Evolutionary conservation across 2,797 vertebrate species (phyloP), one percentile per base, ranked within the genome.

Genomic region (Caiman crocodilus): DNA sequence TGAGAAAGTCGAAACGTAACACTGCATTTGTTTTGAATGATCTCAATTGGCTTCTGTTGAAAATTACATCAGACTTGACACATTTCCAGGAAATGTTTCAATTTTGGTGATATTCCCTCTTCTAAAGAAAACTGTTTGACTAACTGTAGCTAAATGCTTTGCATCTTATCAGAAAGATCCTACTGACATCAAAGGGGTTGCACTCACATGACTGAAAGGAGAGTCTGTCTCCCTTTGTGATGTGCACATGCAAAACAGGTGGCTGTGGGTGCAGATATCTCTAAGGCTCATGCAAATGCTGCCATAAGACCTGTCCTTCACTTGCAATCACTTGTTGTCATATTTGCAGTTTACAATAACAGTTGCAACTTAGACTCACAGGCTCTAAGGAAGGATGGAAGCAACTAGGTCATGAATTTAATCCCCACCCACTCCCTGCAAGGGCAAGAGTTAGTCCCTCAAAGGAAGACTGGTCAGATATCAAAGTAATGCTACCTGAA

Each of bases 21-120:
- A 79, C 84, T 94, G 95, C 67, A 75, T 94, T 94, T 95, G 95
- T 96, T 93, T 91, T 92, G 91, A 95, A 60, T 83, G 64, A 90
- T 92, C 94, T 94, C 56, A 74, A 61, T 96, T 93, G 76, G 95
- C 94, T 90, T 75, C 76, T 82, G 94, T 89, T 77, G 30, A 89
- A 90, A 96, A 84, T 32, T 83, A 87, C 56, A 86, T 28, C 58
- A 87, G 92, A 84, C 9, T 60, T 89, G 91, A 94, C 95, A 96
- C 84, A 90, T 77, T 90, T 2, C 0, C 26, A 71, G 69, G 90
- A 86, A 89, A 95, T 57, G 92, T 93, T 96, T 94, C 88, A 84
- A 89, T 92, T 91, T 89, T 5, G 13, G 88, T 90, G 87, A 95
- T 75, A 67, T 74, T 90, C 76, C 77, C 16, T 83, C 93, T 95